A percentile compares a stretch with the other conserved stretches of the same genome.
Evolutionary conservation across 1,140 invertebrate genomes (phyloP).

Genomic region (Drosophila nasuta): DNA sequence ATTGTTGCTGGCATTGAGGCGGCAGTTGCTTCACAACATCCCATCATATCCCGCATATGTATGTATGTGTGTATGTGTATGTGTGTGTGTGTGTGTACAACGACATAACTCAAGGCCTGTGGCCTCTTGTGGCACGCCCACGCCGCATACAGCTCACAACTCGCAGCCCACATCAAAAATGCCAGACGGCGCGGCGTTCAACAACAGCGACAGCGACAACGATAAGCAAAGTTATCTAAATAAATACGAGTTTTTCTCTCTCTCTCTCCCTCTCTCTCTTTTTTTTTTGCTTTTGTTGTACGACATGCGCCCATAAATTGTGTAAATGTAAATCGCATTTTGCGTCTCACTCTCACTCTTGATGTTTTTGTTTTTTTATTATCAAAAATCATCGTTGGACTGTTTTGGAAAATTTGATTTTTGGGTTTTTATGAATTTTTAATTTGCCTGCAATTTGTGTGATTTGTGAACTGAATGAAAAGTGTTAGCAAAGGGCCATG

Average conservation of each 20-base stretch:
- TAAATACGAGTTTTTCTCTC: slow-evolving; percentile 16
- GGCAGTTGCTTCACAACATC: slow-evolving; percentile 10
- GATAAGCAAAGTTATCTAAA: slow-evolving; percentile 60
- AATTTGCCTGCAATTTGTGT: slow-evolving; percentile 70
- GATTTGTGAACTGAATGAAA: slow-evolving; percentile 61
- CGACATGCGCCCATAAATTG: slow-evolving; percentile 72
- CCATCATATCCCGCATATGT: slow-evolving; percentile 24
- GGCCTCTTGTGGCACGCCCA: slow-evolving; percentile 60
- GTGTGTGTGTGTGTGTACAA: background rate
- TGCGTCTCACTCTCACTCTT: background rate
- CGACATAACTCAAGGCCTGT: slow-evolving; percentile 50
- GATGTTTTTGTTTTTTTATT: background rate
- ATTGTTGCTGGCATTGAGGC: slow-evolving; percentile 33
- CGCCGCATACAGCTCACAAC: slow-evolving; percentile 7
- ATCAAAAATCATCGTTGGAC: slow-evolving; percentile 3
- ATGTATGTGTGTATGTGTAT: no score
- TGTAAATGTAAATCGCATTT: slow-evolving; percentile 69
- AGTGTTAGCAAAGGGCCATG: background rate
- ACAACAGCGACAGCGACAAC: slow-evolving; percentile 29
- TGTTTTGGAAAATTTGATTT: slow-evolving; percentile 61
- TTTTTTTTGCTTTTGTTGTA: background rate
- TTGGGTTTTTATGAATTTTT: slow-evolving; percentile 77
- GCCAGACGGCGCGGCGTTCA: slow-evolving; percentile 72
- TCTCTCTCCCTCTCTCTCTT: no score
- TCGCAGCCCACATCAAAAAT: slow-evolving; percentile 47